Conservation (phyloP, 2,113 vertebrate genomes). For the Anhinga rufa region DNA sequence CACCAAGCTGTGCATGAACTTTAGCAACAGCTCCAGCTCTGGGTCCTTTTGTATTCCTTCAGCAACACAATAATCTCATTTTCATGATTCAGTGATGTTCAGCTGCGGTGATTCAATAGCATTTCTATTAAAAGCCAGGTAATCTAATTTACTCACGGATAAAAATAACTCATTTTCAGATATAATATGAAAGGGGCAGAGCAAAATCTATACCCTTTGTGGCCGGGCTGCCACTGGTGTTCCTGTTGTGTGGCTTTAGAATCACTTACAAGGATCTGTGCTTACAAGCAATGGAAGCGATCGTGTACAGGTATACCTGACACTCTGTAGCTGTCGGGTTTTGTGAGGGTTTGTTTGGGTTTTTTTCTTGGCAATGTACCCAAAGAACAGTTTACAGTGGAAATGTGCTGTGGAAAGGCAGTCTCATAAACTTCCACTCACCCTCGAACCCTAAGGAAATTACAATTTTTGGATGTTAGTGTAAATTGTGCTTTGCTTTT, state of each 20-base stretch:
- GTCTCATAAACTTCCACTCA: background rate
- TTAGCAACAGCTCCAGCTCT: background rate
- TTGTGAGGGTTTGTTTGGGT: background rate
- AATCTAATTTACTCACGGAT: background rate
- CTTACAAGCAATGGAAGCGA: background rate
- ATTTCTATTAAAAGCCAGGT: slow-evolving; percentile 23
- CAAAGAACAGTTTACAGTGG: background rate
- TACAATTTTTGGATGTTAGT: accelerated
- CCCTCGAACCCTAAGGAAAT: background rate
- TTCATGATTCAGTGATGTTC: background rate
- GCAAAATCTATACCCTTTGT: background rate
- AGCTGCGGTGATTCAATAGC: background rate
- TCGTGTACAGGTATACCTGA: accelerated
- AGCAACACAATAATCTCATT: background rate
- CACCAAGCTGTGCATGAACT: background rate
- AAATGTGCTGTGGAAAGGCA: background rate
- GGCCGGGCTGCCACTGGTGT: accelerated
- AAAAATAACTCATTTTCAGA: background rate
- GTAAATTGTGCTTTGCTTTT: accelerated
- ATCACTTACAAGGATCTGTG: background rate
- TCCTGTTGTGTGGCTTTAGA: background rate
- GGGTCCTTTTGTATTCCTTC: background rate
- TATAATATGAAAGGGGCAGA: background rate
- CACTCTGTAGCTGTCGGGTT: background rate
- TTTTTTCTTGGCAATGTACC: background rate